These are phyloP conservation scores for Thunnus albacares DNA, from an alignment of 2,797 vertebrate species.

Conservation along the genomic window DNA sequence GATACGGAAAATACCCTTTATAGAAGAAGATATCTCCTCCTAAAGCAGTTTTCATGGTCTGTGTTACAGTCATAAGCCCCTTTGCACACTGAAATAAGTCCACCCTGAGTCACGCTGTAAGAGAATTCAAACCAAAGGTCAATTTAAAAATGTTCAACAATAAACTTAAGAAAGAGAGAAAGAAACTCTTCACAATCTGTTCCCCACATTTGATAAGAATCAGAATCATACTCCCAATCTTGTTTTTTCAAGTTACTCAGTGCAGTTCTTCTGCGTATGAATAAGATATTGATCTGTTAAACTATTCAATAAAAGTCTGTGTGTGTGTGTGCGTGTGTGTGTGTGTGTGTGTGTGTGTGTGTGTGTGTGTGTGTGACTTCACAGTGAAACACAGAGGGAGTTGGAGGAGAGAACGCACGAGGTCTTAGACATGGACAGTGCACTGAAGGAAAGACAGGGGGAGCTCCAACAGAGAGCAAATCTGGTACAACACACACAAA, in stretches of 20 bases:
- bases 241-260: neutral
- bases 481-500: slow-evolving; percentile 85
- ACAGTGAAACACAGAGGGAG: slow-evolving; percentile 91
- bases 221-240: neutral
- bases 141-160: slow-evolving; percentile 10
- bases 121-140: neutral
- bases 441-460: slow-evolving; percentile 94
- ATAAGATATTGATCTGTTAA: neutral
- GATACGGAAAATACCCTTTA: neutral
- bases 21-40: neutral
- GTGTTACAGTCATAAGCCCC: neutral
- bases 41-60: neutral
- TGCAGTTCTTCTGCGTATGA: neutral
- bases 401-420: slow-evolving; percentile 93
- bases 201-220: neutral
- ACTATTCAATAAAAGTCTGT: slow-evolving; percentile 29
- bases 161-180: neutral
- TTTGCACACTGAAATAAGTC: neutral
- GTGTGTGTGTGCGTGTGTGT: slow-evolving; percentile 5
- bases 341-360: neutral
- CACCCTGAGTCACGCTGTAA: neutral
- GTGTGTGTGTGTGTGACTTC: slow-evolving; percentile 60
- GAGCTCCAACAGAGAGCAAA: slow-evolving; percentile 95
- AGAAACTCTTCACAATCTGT: neutral
- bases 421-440: slow-evolving; percentile 91